Conservation (phyloP, 2,888 invertebrate genomes). For the Frankliniella intonsa region DNA sequence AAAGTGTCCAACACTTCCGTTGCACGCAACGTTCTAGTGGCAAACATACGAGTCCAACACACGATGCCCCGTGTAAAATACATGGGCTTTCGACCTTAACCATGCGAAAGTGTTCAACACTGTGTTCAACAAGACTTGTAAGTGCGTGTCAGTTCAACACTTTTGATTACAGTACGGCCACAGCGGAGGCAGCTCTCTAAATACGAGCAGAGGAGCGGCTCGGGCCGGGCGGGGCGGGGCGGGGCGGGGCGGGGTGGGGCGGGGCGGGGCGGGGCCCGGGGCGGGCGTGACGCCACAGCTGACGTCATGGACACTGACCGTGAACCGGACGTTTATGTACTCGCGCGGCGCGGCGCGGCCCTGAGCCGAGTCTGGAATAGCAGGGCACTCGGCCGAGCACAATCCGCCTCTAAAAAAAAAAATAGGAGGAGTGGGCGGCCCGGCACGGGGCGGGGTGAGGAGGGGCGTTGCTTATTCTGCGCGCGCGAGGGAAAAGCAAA, state of each 20-base stretch:
- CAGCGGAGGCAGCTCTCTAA: no score
- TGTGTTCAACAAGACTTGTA: no score
- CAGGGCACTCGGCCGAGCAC: not conserved
- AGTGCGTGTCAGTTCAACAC: no score
- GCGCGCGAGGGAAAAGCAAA: not conserved
- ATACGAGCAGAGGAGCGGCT: no score
- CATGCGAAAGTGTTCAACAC: no score
- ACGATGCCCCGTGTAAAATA: no score
- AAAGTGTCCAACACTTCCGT: no score
- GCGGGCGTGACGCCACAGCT: not conserved
- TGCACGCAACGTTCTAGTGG: no score
- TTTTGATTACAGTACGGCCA: no score
- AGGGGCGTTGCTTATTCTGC: not conserved
- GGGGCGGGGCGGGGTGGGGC: not conserved
- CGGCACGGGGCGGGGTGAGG: not conserved
- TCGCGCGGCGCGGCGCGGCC: not conserved
- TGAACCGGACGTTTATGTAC: slow-evolving; percentile 1
- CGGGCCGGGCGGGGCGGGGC: no score
- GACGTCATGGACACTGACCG: not conserved
- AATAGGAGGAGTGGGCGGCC: not conserved
- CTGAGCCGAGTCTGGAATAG: not conserved
- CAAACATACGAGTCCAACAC: no score
- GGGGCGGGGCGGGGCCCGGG: not conserved
- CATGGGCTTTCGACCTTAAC: no score
- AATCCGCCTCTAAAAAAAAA: not conserved